These are phyloP conservation scores for Diglossa cyanea DNA, from an alignment of 2,797 vertebrate genomes.

Conservation along the genomic window DNA sequence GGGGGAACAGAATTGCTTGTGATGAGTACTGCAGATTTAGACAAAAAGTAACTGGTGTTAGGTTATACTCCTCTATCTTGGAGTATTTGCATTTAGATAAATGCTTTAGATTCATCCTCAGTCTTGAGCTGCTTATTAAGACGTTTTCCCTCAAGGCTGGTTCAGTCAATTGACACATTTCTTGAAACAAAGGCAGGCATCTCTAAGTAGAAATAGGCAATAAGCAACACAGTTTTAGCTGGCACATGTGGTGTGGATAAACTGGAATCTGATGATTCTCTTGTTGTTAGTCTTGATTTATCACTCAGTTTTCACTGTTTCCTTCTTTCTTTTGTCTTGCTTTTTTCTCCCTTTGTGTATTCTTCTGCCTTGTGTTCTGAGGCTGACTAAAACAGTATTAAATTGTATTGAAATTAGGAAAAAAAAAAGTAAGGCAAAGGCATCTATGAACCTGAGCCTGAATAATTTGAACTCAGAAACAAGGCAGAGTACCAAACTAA, in stretches of 20 bases:
- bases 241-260: neutral
- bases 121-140: neutral
- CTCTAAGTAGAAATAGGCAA: neutral
- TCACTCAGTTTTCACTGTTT: neutral
- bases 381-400: neutral
- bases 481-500: neutral
- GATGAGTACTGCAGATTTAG: neutral
- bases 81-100: neutral
- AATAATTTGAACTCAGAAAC: neutral
- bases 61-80: neutral
- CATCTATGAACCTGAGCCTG: neutral
- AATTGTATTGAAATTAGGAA: neutral
- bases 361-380: neutral
- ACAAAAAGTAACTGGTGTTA: neutral
- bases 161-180: neutral
- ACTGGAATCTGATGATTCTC: neutral
- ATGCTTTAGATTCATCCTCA: neutral
- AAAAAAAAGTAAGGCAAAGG: neutral
- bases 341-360: neutral
- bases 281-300: neutral
- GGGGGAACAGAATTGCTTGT: neutral
- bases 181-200: neutral
- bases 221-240: neutral
- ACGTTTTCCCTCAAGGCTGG: neutral
- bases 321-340: neutral